These are phyloP conservation scores for Cephonodes hylas DNA, from an alignment of 2,888 invertebrate species.

Conservation along the genomic window DNA sequence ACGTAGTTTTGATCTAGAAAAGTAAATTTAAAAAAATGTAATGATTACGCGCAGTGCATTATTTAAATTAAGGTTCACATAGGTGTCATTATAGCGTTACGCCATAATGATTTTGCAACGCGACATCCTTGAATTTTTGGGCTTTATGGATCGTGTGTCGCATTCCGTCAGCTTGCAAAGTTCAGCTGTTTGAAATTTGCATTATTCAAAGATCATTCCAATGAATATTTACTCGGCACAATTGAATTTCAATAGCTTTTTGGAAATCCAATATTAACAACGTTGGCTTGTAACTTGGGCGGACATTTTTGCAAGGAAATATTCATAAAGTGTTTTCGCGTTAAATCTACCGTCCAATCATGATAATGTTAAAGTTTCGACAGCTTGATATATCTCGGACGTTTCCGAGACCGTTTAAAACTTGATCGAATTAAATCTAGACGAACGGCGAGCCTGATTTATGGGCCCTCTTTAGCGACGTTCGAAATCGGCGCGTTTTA, in stretches of 20 bases:
- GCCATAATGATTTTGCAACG: not conserved
- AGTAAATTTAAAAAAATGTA: too few species aligned
- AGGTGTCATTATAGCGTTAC: too few species aligned
- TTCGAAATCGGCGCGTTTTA: slow-evolving; percentile 33
- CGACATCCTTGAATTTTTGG: slow-evolving; percentile 12
- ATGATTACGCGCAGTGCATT: too few species aligned
- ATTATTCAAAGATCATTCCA: slow-evolving; percentile 47
- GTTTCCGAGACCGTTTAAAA: slow-evolving; percentile 9
- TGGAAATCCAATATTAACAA: slow-evolving; percentile 15
- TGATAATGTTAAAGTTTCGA: slow-evolving; percentile 20
- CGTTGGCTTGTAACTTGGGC: slow-evolving; percentile 15
- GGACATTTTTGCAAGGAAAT: slow-evolving; percentile 22
- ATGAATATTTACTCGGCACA: slow-evolving; percentile 51
- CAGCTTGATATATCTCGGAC: slow-evolving; percentile 6
- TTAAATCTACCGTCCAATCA: slow-evolving; percentile 14
- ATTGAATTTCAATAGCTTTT: slow-evolving; percentile 48
- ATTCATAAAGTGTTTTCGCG: slow-evolving; percentile 4
- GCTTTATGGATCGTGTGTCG: slow-evolving; percentile 35
- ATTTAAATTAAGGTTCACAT: too few species aligned
- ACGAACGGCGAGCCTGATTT: slow-evolving; percentile 27
- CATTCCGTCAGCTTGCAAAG: slow-evolving; percentile 40
- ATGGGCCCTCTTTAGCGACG: slow-evolving; percentile 27
- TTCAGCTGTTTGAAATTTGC: slow-evolving; percentile 46
- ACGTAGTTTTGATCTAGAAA: too few species aligned
- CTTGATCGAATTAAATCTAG: slow-evolving; percentile 13